Evolutionary conservation across 1,140 invertebrate species (phyloP).

Genomic region (Heterodera schachtii): DNA sequence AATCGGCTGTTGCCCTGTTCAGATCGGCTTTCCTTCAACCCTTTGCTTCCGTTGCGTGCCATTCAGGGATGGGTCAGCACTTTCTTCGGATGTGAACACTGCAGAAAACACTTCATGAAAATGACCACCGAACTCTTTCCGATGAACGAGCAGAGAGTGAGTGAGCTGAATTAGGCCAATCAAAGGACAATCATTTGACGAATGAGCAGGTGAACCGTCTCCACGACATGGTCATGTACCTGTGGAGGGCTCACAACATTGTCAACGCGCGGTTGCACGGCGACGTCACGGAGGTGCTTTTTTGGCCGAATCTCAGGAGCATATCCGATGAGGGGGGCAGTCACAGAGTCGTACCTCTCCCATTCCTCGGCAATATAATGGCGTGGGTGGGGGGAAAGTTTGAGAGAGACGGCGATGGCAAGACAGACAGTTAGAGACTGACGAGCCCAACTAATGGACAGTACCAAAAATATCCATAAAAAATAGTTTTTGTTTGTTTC

Average conservation of each 20-base stretch:
- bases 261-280: conserved; percentile 63
- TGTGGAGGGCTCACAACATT: conserved; percentile 65
- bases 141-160: conserved; percentile 62
- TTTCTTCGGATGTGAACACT: conserved; percentile 65
- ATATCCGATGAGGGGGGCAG: too few relatives aligned
- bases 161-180: neutral
- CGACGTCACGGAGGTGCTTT: conserved; percentile 52
- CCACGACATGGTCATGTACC: conserved; percentile 64
- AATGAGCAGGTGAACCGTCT: conserved; percentile 41
- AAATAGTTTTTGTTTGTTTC: too few relatives aligned
- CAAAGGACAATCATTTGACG: too few relatives aligned
- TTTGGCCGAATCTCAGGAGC: too few relatives aligned
- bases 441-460: too few relatives aligned
- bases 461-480: too few relatives aligned
- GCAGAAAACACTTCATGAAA: conserved; percentile 62
- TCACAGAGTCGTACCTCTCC: too few relatives aligned
- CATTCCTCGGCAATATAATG: too few relatives aligned
- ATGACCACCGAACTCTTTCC: conserved; percentile 65
- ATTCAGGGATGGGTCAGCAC: conserved; percentile 64
- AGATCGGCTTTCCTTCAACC: conserved; percentile 34
- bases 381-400: too few relatives aligned
- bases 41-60: conserved; percentile 56
- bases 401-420: too few relatives aligned
- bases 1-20: neutral
- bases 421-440: too few relatives aligned